Evolutionary conservation across 2,888 invertebrate species (phyloP), one percentile per base, ranked within the genome.

Genomic region (Conomelus anceps): DNA sequence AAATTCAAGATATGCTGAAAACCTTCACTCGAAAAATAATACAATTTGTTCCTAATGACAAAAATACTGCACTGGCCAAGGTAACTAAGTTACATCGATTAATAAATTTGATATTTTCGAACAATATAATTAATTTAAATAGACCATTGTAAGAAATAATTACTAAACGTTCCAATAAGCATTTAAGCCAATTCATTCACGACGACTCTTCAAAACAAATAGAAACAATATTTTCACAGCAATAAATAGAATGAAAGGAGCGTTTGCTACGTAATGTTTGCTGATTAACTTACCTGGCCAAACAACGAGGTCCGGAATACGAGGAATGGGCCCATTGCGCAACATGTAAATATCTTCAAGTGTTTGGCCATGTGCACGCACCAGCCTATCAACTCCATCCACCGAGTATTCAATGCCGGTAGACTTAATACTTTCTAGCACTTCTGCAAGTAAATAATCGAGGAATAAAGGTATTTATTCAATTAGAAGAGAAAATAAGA

Each of bases 301-400:
- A 0, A 98, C 94, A 0, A 99, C 97, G 20, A 99, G 93, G 92
- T 99, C 99, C 1, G 99, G 99, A 92, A 99, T 97, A 92, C 99
- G 95, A 13, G 94, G 93, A 17, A 91, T 89, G 22, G 93, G 93
- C 13, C 89, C 90, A 90, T 93, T 92, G 92, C 98, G 94, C 89
- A 99, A 93, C 20, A 95, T 94, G 91, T 96, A 96, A 91, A 99
- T 97, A 92, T 99, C 99, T 91, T 97, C 96, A 88, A 99, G 93
- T 0, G 98, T 98, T 93, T 99, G 99, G 0, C 99, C 99, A 93
- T 99, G 99, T 0, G 98, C 96, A 90, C 99, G 94, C 91, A 98
- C 95, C 90, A 99, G 93, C 85, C 99, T 94, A 92, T 99, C 99
- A 92, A 97, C 94, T 0, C 97, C 97, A 89, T 97, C 96, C 41